phyloP scores from a whole-genome alignment of 1,140 invertebrate species.

The Pogonus chalceus region DNA sequence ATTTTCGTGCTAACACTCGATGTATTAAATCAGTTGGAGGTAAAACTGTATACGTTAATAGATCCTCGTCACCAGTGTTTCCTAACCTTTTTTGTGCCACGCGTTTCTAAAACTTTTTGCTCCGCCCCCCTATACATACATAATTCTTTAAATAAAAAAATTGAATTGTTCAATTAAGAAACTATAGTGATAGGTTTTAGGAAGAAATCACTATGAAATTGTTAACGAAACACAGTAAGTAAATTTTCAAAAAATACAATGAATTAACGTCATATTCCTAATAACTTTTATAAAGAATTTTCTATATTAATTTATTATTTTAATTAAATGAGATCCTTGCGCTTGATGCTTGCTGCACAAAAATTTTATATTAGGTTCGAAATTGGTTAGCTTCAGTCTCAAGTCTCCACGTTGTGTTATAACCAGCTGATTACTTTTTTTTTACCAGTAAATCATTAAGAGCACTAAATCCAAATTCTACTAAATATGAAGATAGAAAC shows the following conservation, averaged over 20 bases:
- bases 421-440: conserved; percentile 16
- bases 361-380: conserved; percentile 23
- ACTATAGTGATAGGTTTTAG: conserved; percentile 21
- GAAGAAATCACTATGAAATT: conserved; percentile 25
- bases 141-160: conserved; percentile 18
- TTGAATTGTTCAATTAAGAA: conserved; percentile 23
- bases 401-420: conserved; percentile 22
- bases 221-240: conserved; percentile 20
- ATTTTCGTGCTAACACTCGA: too few species aligned
- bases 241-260: conserved; percentile 19
- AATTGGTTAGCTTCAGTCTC: conserved; percentile 23
- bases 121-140: not conserved
- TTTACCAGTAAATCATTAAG: conserved; percentile 19
- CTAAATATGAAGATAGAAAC: conserved; percentile 14
- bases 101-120: conserved; percentile 12
- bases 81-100: not conserved
- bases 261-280: conserved; percentile 22
- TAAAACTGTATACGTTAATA: too few species aligned
- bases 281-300: conserved; percentile 13
- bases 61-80: not conserved
- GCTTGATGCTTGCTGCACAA: conserved; percentile 20
- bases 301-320: conserved; percentile 18
- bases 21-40: too few species aligned
- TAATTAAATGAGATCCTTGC: conserved; percentile 21
- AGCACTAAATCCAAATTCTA: conserved; percentile 22